Conservation (phyloP, 1,140 invertebrate genomes). For the Psilanteris sp. region DNA sequence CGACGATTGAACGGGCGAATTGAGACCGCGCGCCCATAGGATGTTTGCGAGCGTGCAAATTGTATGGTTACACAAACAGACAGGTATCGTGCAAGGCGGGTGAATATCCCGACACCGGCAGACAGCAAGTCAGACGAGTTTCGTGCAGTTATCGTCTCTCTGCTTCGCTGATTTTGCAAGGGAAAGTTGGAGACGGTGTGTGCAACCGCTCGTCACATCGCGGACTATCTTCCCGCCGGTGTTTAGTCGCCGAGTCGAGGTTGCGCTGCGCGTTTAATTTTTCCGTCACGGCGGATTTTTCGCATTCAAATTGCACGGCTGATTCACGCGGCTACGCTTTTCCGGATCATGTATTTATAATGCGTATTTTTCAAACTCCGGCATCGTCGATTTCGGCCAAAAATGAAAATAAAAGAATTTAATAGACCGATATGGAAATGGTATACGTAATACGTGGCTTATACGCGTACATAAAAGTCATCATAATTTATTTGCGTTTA, state of each 20-base stretch:
- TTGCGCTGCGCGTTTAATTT: slow-evolving; percentile 21
- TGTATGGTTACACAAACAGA: slow-evolving; percentile 60
- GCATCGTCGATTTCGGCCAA: too few species aligned
- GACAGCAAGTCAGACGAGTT: slow-evolving; percentile 64
- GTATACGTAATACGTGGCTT: too few species aligned
- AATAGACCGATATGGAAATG: too few species aligned
- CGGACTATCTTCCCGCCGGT: slow-evolving; percentile 50
- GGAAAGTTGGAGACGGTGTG: slow-evolving; percentile 68
- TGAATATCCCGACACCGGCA: slow-evolving; percentile 56
- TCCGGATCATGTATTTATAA: neutral
- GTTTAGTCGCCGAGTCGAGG: slow-evolving; percentile 31
- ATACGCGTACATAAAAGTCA: too few species aligned
- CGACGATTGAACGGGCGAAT: slow-evolving; percentile 20
- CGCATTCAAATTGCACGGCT: slow-evolving; percentile 25
- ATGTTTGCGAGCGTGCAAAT: slow-evolving; percentile 62
- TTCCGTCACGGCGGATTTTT: slow-evolving; percentile 12
- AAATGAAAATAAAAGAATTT: too few species aligned
- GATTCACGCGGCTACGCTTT: neutral
- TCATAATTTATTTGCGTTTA: too few species aligned
- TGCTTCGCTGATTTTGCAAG: slow-evolving; percentile 69
- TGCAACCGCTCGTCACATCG: slow-evolving; percentile 53
- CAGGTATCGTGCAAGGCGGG: slow-evolving; percentile 55
- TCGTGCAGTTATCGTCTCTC: slow-evolving; percentile 66
- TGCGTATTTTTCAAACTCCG: slow-evolving; percentile 6
- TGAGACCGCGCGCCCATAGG: slow-evolving; percentile 19